Conservation (phyloP, 53 echinoderm and acorn worm genomes). For the Echinarachnius parma region DNA sequence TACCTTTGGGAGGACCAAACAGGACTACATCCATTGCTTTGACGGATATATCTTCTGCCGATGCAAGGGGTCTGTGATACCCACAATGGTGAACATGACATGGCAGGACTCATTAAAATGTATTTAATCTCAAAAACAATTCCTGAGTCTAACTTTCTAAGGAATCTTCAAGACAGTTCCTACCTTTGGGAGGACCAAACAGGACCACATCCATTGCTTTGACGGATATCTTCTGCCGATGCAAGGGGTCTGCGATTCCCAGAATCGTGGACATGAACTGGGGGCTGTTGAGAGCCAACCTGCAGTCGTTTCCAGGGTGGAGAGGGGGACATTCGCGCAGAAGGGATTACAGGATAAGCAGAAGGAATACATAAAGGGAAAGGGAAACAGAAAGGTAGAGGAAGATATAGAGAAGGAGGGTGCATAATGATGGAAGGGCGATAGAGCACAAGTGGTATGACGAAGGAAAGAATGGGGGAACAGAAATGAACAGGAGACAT, state of each 20-base stretch:
- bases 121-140: no score
- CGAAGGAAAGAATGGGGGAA: not conserved
- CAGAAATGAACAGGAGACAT: not conserved
- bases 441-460: not conserved
- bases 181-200: conserved; percentile 98
- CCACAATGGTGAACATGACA: conserved; percentile 79
- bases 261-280: conserved; percentile 83
- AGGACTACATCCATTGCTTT: conserved; percentile 98
- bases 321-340: not conserved
- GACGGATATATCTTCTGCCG: conserved; percentile 89
- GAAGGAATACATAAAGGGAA: not conserved
- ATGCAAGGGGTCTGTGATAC: conserved; percentile 83
- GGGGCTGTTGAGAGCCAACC: conserved; percentile 88
- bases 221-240: conserved; percentile 89
- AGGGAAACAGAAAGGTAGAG: not conserved
- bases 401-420: not conserved
- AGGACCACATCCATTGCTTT: conserved; percentile 98
- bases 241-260: conserved; percentile 82
- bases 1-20: conserved; percentile 98
- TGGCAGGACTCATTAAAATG: no score
- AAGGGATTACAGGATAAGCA: not conserved
- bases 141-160: no score
- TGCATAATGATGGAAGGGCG: not conserved
- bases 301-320: conserved; percentile 29
- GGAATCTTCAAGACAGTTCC: no score